Percentiles rank a stretch among this genome's conserved stretches.
Conservation (phyloP, 2,113 vertebrate species). For the Malurus melanocephalus region DNA sequence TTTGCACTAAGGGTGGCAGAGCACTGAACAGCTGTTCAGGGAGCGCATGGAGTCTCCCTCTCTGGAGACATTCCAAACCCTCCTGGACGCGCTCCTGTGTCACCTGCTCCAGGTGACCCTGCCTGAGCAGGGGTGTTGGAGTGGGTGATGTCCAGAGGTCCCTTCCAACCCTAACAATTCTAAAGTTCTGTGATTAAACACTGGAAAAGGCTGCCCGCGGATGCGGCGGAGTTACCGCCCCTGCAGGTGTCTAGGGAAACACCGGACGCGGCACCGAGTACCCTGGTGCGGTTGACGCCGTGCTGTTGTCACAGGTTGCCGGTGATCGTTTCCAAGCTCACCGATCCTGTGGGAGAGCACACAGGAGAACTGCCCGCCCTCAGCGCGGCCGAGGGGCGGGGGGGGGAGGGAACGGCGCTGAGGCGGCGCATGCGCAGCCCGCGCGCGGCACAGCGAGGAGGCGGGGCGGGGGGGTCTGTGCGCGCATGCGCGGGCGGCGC, state of each 20-base stretch:
- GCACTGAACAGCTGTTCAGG: background rate
- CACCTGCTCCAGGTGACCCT: too few species aligned
- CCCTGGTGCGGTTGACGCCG: rapidly evolving
- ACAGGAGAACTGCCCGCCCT: rapidly evolving
- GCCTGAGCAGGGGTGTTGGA: too few species aligned
- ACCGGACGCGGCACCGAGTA: background rate
- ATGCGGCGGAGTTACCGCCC: too few species aligned
- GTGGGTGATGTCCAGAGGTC: background rate
- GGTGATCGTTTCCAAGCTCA: rapidly evolving
- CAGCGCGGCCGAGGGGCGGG: background rate
- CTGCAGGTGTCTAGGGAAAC: background rate
- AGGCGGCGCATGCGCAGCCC: background rate
- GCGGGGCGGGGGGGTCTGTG: background rate
- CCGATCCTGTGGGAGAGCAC: rapidly evolving
- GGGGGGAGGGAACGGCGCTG: background rate
- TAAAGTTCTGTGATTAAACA: background rate
- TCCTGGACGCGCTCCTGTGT: background rate
- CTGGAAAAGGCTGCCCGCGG: background rate
- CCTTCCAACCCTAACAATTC: background rate
- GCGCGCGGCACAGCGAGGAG: background rate
- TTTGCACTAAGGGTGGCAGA: background rate
- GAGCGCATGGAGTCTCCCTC: background rate
- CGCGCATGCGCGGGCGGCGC: background rate
- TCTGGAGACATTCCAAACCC: background rate
- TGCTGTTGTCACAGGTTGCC: rapidly evolving